Evolutionary conservation across 2,113 vertebrate species (phyloP), one percentile per base, ranked within the genome.

Genomic region (Pterocles gutturalis): DNA sequence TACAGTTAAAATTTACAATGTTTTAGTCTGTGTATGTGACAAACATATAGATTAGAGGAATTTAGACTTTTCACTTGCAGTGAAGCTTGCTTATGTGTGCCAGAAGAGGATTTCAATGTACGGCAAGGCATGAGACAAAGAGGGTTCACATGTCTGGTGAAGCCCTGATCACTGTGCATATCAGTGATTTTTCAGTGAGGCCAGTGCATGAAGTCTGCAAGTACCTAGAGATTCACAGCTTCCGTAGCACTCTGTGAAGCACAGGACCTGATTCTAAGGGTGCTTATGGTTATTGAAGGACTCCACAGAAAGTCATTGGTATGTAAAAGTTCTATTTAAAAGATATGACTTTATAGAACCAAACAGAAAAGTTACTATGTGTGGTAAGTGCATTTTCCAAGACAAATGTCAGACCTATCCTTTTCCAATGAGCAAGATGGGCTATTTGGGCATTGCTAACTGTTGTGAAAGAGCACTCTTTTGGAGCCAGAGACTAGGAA

Each of bases 61-160:
- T 82, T 87, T 11, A 71, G 66, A 51, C 0, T 55, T 72, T 82
- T 55, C 5, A 7, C 2, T 78, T 79, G 19, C 36, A 60, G 24
- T 85, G 31, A 31, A 72, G 45, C 18, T 85, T 83, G 21, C 17
- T 93, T 61, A n/a, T 38, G 4, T 29, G 11, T 8, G 1, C 15
- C 12, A 11, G 38, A 72, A 45, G 90, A 85, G 31, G 61, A 61
- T 65, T 73, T 72, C 19, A 70, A 2, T 10, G 5, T 54, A 12
- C 26, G 31, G 16, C 8, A 43, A 61, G n/a, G 41, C 10, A 5
- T 45, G 26, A 81, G 55, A 18, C 38, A 89, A 89, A 73, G 21
- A 57, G 8, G 7, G 11, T 53, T 64, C 0, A 0, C 5, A 6
- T 12, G 3, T 33, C 24, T 3, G 0, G 8, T 54, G 66, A 69